phyloP scores from a whole-genome alignment of 2,113 vertebrate species.

The Calyptommatus sinebrachiatus region DNA sequence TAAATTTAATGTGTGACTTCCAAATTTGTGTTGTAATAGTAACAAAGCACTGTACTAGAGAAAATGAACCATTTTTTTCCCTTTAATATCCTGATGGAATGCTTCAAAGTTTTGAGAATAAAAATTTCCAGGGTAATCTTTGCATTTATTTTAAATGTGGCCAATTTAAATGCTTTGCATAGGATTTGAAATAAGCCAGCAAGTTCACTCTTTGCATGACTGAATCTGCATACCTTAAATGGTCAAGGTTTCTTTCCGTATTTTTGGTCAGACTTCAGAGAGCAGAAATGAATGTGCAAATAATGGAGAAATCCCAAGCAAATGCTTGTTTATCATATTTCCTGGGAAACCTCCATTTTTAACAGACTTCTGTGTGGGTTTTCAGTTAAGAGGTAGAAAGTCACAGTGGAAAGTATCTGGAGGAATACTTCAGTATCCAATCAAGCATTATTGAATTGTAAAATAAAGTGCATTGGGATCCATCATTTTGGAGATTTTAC shows the following conservation, averaged over 20 bases:
- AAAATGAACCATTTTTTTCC: too few species aligned
- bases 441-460: background rate
- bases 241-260: background rate
- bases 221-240: background rate
- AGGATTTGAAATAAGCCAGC: background rate
- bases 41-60: too few species aligned
- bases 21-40: too few species aligned
- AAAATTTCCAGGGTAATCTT: too few species aligned
- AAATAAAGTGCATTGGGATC: background rate
- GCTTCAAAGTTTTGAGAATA: too few species aligned
- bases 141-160: too few species aligned
- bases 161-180: too few species aligned
- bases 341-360: background rate
- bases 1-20: too few species aligned
- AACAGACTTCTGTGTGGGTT: too few species aligned
- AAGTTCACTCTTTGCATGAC: background rate
- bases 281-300: background rate
- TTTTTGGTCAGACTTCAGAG: background rate
- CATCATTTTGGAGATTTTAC: rapidly evolving
- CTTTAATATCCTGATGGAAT: too few species aligned
- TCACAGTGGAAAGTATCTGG: background rate
- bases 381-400: background rate
- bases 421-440: background rate
- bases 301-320: background rate
- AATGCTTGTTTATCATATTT: background rate